A percentile compares a stretch with the other conserved stretches of the same genome.
Conservation (phyloP, 2,797 vertebrate genomes). For the Amniataba percoides region DNA sequence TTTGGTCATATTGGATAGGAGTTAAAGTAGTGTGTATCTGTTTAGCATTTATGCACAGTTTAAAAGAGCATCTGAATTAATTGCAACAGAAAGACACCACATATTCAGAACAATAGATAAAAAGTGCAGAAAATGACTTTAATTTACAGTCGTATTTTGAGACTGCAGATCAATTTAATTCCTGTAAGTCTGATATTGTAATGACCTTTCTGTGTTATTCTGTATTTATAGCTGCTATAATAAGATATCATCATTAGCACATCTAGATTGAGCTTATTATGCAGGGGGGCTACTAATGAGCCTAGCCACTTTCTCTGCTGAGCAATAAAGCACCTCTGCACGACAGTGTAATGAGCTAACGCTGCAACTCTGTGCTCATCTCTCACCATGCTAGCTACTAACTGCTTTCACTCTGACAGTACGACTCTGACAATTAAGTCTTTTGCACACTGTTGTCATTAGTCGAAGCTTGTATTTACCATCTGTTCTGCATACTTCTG, state of each 20-base stretch:
- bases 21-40: background rate
- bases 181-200: background rate
- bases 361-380: constrained; percentile 21
- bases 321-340: constrained; percentile 39
- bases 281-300: constrained; percentile 36
- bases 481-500: constrained; percentile 18
- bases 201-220: constrained; percentile 29
- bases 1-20: constrained; percentile 4
- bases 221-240: constrained; percentile 30
- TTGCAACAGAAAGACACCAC: background rate
- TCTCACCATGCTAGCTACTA: constrained; percentile 25
- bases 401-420: constrained; percentile 10
- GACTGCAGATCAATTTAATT: constrained; percentile 29
- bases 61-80: constrained; percentile 11
- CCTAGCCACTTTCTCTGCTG: constrained; percentile 37
- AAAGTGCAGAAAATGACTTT: background rate
- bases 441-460: constrained; percentile 17
- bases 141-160: constrained; percentile 17
- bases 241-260: constrained; percentile 47
- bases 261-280: constrained; percentile 30
- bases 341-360: constrained; percentile 41
- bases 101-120: background rate
- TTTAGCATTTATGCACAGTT: constrained; percentile 3
- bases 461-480: background rate
- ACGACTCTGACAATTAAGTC: constrained; percentile 6